These are phyloP conservation scores for Dryobota labecula DNA, from an alignment of 2,888 invertebrate genomes.

Conservation along the genomic window DNA sequence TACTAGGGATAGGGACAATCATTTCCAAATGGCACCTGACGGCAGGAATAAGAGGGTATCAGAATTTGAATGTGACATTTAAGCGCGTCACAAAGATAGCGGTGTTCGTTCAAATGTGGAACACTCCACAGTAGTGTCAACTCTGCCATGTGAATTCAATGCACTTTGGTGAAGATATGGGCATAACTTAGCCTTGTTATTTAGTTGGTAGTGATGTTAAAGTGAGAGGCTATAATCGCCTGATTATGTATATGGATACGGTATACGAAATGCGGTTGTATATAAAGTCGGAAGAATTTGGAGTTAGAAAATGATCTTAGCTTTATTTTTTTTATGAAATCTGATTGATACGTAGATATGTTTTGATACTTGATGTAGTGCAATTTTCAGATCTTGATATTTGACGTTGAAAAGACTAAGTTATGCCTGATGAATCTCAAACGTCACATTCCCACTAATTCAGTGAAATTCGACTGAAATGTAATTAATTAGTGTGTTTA, in stretches of 20 bases:
- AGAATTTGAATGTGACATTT: conserved; percentile 92
- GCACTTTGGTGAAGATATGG: conserved; percentile 23
- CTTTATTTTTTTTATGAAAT: conserved; percentile 25
- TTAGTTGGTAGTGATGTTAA: conserved; percentile 37
- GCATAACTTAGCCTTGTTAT: conserved; percentile 61
- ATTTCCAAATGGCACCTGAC: conserved; percentile 86
- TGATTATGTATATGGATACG: conserved; percentile 36
- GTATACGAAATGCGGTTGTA: conserved; percentile 35
- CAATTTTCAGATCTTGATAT: conserved; percentile 7
- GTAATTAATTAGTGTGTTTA: conserved; percentile 59
- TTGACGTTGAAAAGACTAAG: conserved; percentile 32
- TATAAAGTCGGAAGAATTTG: conserved; percentile 10
- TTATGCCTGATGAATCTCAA: conserved; percentile 42
- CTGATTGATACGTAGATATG: background rate
- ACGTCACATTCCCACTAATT: conserved; percentile 41
- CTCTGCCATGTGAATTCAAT: background rate
- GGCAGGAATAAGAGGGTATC: conserved; percentile 90
- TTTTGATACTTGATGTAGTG: conserved; percentile 22
- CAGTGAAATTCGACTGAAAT: conserved; percentile 64
- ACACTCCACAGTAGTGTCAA: conserved; percentile 1
- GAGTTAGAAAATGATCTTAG: conserved; percentile 1
- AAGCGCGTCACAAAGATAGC: conserved; percentile 33
- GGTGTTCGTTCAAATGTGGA: conserved; percentile 20
- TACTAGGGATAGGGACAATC: conserved; percentile 83
- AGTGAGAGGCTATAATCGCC: conserved; percentile 21